These are phyloP conservation scores for Lepilemur septentrionalis DNA, from an alignment of 2,797 vertebrate genomes.

Conservation along the genomic window DNA sequence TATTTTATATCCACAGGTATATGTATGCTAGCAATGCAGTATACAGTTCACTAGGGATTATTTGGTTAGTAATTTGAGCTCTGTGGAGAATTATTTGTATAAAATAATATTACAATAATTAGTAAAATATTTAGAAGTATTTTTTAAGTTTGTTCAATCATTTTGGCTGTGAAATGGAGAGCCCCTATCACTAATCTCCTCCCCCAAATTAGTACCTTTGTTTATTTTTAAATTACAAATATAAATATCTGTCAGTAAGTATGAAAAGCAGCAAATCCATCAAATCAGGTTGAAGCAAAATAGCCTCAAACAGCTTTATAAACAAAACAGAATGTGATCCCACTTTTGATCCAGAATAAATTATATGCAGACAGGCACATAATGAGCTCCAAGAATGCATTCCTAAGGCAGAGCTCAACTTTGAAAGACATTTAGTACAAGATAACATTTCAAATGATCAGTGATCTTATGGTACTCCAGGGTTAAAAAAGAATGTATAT, in stretches of 20 bases:
- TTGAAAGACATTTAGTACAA: constrained; percentile 51
- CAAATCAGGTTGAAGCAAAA: constrained; percentile 64
- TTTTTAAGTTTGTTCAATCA: background rate
- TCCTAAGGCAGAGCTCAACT: constrained; percentile 61
- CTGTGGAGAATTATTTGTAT: background rate
- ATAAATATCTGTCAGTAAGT: background rate
- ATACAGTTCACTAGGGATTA: background rate
- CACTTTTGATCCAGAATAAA: constrained; percentile 50
- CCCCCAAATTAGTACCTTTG: background rate
- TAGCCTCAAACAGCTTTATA: constrained; percentile 49
- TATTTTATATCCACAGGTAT: background rate
- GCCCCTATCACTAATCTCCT: background rate
- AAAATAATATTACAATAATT: background rate
- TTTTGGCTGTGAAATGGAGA: background rate
- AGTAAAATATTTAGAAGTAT: constrained; percentile 8
- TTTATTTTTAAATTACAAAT: constrained; percentile 23
- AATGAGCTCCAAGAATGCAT: constrained; percentile 48
- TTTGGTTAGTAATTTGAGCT: background rate
- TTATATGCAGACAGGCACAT: constrained; percentile 21
- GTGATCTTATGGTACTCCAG: constrained; percentile 14
- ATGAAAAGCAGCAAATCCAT: constrained; percentile 55
- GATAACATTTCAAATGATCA: constrained; percentile 71
- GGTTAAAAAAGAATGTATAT: constrained; percentile 72
- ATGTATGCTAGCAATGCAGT: background rate
- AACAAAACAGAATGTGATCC: constrained; percentile 65